Evolutionary conservation across 2,113 vertebrate species (phyloP), one percentile per base, ranked within the genome.

Genomic region (Rhadina sibilatrix): DNA sequence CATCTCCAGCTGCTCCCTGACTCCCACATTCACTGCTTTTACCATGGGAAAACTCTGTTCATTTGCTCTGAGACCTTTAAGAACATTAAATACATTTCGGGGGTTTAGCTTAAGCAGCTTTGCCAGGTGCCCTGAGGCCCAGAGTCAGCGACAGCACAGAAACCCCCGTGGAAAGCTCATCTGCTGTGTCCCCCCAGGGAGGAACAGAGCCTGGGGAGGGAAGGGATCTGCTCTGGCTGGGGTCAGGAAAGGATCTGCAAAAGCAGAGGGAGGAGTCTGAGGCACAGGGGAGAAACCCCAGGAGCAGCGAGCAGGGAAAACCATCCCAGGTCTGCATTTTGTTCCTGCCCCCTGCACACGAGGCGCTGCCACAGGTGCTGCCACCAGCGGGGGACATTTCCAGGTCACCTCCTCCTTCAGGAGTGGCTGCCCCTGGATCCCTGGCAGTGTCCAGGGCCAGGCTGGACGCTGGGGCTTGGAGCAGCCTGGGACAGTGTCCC

Each of bases 311-410:
- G 17, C 0, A 2, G 15, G 14, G n/a, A 5, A 13, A 38, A 3
- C 60, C 38, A 9, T 4, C 3, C 31, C 1, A 6, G 33, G 5
- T 2, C 40, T 13, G 0, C 13, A 1, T n/a, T 21, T 9, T 10
- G 52, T 3, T 4, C 4, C 25, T 23, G 25, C n/a, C 47, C 47
- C 27, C 31, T 11, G 28, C 50, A 7, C 6, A 23, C n/a, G 35
- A 4, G 4, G 2, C 2, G 1, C 25, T 2, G 11, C 57, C 63
- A 40, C 35, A 2, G 8, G 2, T 0, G 6, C 13, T 24, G 47
- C 35, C 47, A 44, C 0, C 1, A 52, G n/a, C 0, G 16, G 35
- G 33, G 65, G 33, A 33, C 1, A 1, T 8, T 28, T 23, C 0
- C 20, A 35, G 35, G 82, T 82, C 35, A n/a, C 74, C 53, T 49